Evolutionary conservation across 2,888 invertebrate species (phyloP).

Genomic region (Graphium colonna): DNA sequence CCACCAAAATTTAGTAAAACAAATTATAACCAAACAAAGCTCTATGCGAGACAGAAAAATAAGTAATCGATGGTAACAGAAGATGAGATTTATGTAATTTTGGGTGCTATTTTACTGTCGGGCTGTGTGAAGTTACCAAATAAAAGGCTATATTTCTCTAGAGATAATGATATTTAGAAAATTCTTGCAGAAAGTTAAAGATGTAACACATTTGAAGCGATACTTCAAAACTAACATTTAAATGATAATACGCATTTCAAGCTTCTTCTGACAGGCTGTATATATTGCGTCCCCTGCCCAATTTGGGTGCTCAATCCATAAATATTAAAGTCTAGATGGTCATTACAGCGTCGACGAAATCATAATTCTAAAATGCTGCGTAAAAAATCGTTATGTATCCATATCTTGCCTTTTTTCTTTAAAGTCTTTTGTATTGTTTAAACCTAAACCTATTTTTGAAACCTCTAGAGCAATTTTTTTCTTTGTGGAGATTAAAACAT

Average conservation of each 20-base stretch:
- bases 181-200: neutral
- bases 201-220: neutral
- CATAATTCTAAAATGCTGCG: too few species aligned
- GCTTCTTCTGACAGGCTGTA: neutral
- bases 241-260: neutral
- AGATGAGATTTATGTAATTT: slow-evolving; percentile 11
- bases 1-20: too few species aligned
- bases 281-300: neutral
- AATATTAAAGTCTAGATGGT: too few species aligned
- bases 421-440: too few species aligned
- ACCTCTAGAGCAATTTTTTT: too few species aligned
- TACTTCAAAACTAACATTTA: neutral
- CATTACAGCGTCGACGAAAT: too few species aligned
- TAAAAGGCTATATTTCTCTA: slow-evolving; percentile 20
- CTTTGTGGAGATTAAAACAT: too few species aligned
- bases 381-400: too few species aligned
- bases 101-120: slow-evolving; percentile 8
- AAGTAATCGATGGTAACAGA: slow-evolving; percentile 19
- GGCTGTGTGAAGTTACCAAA: slow-evolving; percentile 19
- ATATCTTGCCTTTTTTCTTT: too few species aligned
- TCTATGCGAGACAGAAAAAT: slow-evolving; percentile 21
- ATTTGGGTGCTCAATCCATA: too few species aligned
- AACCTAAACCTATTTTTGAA: too few species aligned
- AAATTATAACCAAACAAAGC: slow-evolving; percentile 21
- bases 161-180: slow-evolving; percentile 20